Base-by-base conservation (phyloP, 2,797 vertebrate species). In the Manis crassicaudata region DNA sequence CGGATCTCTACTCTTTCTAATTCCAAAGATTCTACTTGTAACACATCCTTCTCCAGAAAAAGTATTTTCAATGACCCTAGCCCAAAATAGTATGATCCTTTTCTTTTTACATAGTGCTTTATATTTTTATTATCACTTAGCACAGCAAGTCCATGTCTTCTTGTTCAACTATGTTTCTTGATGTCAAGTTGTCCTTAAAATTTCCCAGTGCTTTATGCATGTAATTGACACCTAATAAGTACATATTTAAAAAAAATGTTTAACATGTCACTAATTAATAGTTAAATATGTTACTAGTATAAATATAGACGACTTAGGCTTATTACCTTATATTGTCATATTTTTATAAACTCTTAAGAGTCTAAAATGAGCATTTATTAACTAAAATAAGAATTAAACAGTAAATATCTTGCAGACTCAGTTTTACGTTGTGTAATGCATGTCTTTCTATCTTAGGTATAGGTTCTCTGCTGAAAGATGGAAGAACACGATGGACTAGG, bases 141-240 rank as follows among this genome's bases (percentile, higher is more conserved):
- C 14, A 62, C 18, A 14, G 6, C 6, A 32, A 17, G 0, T 56
- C 5, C 21, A 0, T 54, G 20, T n/a, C 52, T 72, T 70, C n/a
- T 43, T 32, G 1, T 68, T 86, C 35, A 72, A 23, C 16, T 37
- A 14, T n/a, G 67, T 21, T 56, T 68, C 32, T 40, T n/a, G 16
- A 92, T 54, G 4, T 50, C 16, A 56, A 25, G 0, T 23, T 56
- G 7, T 40, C 43, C 77, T 35, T 56, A 10, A 11, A 63, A 37
- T 75, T 80, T 80, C 29, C 13, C 13, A 52, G 5, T 32, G 7
- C 13, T 81, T 0, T 2, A 40, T 62, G 5, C 50, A 29, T 4
- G 27, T n/a, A 52, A 58, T 1, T n/a, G 21, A 32, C 14, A 14
- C 40, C 70, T 72, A 58, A 46, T 23, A 82, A 72, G 21, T 60